Evolutionary conservation across 2,113 vertebrate genomes (phyloP).

Genomic region (Haplochromis vanheusdeni): DNA sequence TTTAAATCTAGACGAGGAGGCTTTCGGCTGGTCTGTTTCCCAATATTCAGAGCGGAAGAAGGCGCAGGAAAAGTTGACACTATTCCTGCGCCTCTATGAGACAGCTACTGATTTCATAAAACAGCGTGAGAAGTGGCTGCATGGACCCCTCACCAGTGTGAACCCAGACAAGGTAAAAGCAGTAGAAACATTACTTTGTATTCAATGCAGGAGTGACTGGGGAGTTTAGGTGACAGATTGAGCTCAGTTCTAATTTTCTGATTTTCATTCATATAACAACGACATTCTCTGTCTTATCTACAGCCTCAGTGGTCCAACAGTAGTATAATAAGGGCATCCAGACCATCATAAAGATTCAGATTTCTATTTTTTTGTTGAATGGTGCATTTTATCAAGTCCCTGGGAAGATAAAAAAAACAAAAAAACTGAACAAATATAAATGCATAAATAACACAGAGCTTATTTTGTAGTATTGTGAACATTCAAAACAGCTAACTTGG

Average conservation of each 20-base stretch:
- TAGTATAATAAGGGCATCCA: neutral
- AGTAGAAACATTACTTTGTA: neutral
- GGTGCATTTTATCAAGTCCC: neutral
- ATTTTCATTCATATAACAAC: neutral
- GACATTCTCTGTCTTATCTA: neutral
- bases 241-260: neutral
- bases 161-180: constrained; percentile 72
- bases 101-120: constrained; percentile 72
- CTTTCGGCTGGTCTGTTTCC: constrained; percentile 77
- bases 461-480: neutral
- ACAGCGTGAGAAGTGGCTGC: constrained; percentile 71
- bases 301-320: neutral
- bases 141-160: constrained; percentile 75
- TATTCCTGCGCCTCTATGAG: constrained; percentile 80
- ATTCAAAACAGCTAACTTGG: neutral
- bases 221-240: neutral
- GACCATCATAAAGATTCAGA: neutral
- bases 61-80: constrained; percentile 73
- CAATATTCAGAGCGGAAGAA: constrained; percentile 79
- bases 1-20: constrained; percentile 83
- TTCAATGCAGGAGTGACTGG: neutral
- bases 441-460: neutral
- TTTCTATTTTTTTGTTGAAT: neutral
- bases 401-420: neutral
- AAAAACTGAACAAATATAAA: neutral